Conservation (phyloP, 2,888 invertebrate genomes). For the Corbicula japonica region DNA sequence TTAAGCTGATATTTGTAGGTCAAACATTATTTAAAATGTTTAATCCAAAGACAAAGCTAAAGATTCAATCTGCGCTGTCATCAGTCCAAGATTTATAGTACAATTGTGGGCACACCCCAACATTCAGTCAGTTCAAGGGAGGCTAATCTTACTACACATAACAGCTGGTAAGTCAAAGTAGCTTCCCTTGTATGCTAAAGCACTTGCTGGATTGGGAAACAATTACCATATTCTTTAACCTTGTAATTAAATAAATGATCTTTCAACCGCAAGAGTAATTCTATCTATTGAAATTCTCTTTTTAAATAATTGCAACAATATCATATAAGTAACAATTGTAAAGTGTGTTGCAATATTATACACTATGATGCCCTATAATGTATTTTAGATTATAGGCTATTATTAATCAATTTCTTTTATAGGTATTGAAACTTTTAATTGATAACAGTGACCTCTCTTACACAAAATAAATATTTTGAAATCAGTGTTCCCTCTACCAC, state of each 20-base stretch:
- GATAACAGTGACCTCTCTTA: conserved; percentile 13
- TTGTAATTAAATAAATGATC: conserved; percentile 25
- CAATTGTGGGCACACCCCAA: too few species aligned
- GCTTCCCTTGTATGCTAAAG: too few species aligned
- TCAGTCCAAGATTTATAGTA: too few species aligned
- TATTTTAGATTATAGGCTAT: conserved; percentile 5
- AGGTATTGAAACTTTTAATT: background rate
- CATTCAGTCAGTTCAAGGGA: too few species aligned
- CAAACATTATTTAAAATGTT: too few species aligned
- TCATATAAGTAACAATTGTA: conserved; percentile 6
- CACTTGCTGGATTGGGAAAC: too few species aligned
- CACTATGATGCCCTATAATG: background rate
- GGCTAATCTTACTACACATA: too few species aligned
- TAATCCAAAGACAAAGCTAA: too few species aligned
- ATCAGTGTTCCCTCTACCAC: conserved; percentile 12
- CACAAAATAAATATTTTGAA: conserved; percentile 30
- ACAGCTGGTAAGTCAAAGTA: too few species aligned
- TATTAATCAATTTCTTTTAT: conserved; percentile 5
- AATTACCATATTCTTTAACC: conserved; percentile 11
- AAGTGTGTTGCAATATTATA: background rate
- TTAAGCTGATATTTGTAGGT: too few species aligned
- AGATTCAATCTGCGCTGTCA: too few species aligned
- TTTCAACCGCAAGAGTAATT: conserved; percentile 20
- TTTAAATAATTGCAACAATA: conserved; percentile 14
- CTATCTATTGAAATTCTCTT: conserved; percentile 6